A percentile compares a stretch with the other conserved stretches of the same genome.
Evolutionary conservation across 2,113 vertebrate species (phyloP).

Genomic region (Erythrolamprus reginae): DNA sequence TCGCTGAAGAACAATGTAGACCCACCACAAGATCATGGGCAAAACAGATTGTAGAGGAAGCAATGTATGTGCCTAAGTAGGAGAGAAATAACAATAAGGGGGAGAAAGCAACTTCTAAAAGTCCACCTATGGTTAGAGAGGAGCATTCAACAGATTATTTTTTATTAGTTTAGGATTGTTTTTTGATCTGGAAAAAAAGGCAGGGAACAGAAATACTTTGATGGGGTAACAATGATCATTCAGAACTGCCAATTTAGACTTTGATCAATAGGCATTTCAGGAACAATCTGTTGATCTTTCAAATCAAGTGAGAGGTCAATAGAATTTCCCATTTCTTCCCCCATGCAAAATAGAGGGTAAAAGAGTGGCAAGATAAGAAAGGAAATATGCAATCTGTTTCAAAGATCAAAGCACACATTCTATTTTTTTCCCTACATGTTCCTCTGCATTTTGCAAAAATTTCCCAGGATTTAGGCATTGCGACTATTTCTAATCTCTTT

Average conservation of each 20-base stretch:
- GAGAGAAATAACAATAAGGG: too few species aligned
- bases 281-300: not conserved
- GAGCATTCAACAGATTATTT: not conserved
- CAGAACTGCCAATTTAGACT: not conserved
- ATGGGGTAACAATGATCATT: not conserved
- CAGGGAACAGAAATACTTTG: not conserved
- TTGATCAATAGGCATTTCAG: not conserved
- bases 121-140: not conserved
- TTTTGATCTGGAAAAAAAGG: not conserved
- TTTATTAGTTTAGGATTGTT: not conserved
- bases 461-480: not conserved
- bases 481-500: not conserved
- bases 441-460: not conserved
- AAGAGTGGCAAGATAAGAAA: not conserved
- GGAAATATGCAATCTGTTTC: not conserved
- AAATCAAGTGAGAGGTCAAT: not conserved
- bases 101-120: too few species aligned
- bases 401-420: not conserved
- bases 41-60: too few species aligned
- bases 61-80: too few species aligned
- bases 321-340: not conserved
- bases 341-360: not conserved
- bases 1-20: too few species aligned
- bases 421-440: not conserved
- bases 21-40: too few species aligned